phyloP scores from a whole-genome alignment of 2,797 vertebrate genomes.

The Poecile montanus region DNA sequence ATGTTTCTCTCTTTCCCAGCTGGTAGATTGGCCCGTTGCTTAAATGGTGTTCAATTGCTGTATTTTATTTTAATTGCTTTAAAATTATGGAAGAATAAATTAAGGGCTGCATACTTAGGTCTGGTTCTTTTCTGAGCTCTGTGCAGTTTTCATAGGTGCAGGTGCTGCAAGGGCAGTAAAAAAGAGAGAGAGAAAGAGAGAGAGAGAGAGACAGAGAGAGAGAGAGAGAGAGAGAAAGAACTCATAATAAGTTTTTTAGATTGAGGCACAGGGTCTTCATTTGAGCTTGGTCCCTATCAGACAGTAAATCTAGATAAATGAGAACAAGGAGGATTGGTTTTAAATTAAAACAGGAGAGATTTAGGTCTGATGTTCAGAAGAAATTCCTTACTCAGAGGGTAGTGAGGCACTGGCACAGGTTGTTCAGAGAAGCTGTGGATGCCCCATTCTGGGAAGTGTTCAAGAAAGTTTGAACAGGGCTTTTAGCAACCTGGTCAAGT shows the following conservation, averaged over 20 bases:
- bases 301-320: background rate
- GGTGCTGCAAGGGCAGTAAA: background rate
- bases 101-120: background rate
- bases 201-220: rapidly evolving
- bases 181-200: background rate
- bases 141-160: background rate
- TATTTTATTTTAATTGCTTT: conserved; percentile 16
- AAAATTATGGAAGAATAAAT: background rate
- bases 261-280: background rate
- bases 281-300: background rate
- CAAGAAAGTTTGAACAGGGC: background rate
- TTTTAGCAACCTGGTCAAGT: background rate
- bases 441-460: background rate
- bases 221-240: background rate
- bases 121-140: background rate
- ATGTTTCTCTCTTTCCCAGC: background rate
- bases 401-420: background rate
- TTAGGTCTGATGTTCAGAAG: background rate
- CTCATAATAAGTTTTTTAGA: background rate
- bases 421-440: background rate
- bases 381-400: background rate
- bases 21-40: conserved; percentile 3
- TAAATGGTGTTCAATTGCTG: background rate
- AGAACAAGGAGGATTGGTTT: background rate
- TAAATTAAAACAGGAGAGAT: background rate